phyloP scores from a whole-genome alignment of 2,888 invertebrate species.

The Cerastis leucographa region DNA sequence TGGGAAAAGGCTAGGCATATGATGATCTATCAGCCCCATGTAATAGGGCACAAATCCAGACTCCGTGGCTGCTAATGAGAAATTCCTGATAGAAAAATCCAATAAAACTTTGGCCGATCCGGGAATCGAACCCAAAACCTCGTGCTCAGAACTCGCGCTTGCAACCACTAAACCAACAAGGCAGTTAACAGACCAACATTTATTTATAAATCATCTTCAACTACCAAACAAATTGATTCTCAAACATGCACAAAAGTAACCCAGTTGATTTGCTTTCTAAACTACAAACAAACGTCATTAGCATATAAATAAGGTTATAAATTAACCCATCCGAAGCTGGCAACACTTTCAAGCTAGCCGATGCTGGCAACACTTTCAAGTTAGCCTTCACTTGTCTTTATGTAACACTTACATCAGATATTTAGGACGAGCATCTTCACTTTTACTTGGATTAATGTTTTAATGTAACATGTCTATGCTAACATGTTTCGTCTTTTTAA shows the following conservation, averaged over 20 bases:
- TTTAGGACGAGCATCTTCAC: conserved; percentile 62
- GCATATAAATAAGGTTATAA: conserved; percentile 67
- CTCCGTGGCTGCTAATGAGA: too few species aligned
- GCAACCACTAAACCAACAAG: neutral
- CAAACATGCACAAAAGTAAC: conserved; percentile 38
- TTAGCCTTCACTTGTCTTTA: conserved; percentile 59
- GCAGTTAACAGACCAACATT: neutral
- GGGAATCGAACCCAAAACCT: too few species aligned
- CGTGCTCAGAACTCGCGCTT: too few species aligned
- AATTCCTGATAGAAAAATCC: too few species aligned
- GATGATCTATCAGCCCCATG: too few species aligned
- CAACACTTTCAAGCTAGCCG: conserved; percentile 55
- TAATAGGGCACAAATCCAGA: too few species aligned
- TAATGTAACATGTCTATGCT: conserved; percentile 4
- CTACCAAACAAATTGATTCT: conserved; percentile 43
- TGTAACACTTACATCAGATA: conserved; percentile 47
- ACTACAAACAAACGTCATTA: conserved; percentile 62
- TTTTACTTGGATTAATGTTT: conserved; percentile 38
- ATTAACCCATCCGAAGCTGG: conserved; percentile 57
- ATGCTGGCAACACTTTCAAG: conserved; percentile 56
- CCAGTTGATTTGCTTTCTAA: conserved; percentile 66
- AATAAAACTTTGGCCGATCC: too few species aligned
- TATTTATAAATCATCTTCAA: conserved; percentile 16
- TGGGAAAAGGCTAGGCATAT: too few species aligned
- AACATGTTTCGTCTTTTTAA: conserved; percentile 3